These are phyloP conservation scores for Auanema freiburgensis DNA, from an alignment of 2,888 invertebrate species.

Conservation along the genomic window DNA sequence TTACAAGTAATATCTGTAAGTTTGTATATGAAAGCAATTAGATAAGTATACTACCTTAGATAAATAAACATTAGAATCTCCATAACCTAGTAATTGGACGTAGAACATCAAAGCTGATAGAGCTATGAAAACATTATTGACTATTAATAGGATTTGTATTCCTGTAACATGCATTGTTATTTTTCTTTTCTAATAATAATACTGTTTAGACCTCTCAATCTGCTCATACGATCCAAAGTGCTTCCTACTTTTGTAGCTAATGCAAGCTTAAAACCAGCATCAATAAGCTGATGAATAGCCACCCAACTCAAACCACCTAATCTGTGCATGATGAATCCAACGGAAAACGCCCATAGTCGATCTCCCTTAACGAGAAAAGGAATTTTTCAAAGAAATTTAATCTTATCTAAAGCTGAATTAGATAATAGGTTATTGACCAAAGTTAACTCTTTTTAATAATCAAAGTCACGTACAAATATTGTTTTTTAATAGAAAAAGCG, in stretches of 20 bases:
- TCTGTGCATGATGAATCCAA: slow-evolving; percentile 44
- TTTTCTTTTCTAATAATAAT: neutral
- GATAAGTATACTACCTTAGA: too few relatives aligned
- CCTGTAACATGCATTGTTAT: slow-evolving; percentile 22
- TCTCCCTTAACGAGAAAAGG: slow-evolving; percentile 42
- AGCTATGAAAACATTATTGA: slow-evolving; percentile 9
- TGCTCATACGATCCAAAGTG: slow-evolving; percentile 24
- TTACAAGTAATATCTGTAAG: slow-evolving; percentile 22
- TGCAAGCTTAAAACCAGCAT: slow-evolving; percentile 30
- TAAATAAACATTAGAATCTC: too few relatives aligned
- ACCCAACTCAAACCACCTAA: slow-evolving; percentile 44
- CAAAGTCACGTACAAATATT: too few relatives aligned
- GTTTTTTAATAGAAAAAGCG: too few relatives aligned
- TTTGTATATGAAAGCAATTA: neutral
- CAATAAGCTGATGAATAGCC: slow-evolving; percentile 41
- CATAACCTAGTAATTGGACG: too few relatives aligned
- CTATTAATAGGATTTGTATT: slow-evolving; percentile 24
- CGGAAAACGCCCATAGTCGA: slow-evolving; percentile 45
- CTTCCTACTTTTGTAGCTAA: slow-evolving; percentile 22
- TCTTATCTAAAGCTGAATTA: too few relatives aligned
- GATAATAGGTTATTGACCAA: too few relatives aligned
- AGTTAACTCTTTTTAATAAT: too few relatives aligned
- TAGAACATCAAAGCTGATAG: slow-evolving; percentile 11
- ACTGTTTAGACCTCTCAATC: slow-evolving; percentile 23
- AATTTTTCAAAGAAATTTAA: neutral